phyloP scores from a whole-genome alignment of 2,888 invertebrate species.

The Ochropleura plecta region DNA sequence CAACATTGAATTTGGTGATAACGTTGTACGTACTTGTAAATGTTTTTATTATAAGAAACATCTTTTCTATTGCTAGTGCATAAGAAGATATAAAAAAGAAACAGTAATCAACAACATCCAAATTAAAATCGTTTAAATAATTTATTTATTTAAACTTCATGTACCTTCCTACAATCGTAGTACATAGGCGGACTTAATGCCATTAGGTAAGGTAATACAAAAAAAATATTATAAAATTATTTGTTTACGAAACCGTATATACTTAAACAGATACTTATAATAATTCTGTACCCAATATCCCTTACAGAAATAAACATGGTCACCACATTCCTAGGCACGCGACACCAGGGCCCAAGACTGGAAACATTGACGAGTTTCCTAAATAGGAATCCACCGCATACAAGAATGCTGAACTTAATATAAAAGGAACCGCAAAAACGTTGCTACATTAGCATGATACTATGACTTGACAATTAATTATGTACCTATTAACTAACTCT shows the following conservation, averaged over 20 bases:
- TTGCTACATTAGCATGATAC: slow-evolving; percentile 61
- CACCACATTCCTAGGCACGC: slow-evolving; percentile 77
- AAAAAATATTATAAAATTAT: no score
- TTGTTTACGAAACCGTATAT: no score
- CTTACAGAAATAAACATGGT: slow-evolving; percentile 36
- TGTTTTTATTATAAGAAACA: slow-evolving; percentile 40
- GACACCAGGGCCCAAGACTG: slow-evolving; percentile 73
- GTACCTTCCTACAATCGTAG: no score
- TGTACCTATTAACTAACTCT: slow-evolving; percentile 43
- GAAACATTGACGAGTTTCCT: slow-evolving; percentile 82
- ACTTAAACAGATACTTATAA: no score
- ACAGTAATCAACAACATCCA: no score
- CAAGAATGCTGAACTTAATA: slow-evolving; percentile 77
- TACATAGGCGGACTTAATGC: no score
- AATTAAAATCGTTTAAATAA: no score
- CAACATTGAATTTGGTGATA: slow-evolving; percentile 21
- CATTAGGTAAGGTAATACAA: no score
- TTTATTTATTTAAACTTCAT: no score
- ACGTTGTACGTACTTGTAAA: slow-evolving; percentile 30
- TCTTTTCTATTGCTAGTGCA: slow-evolving; percentile 34
- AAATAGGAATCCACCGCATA: slow-evolving; percentile 75
- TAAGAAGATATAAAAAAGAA: no score
- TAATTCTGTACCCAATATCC: neutral
- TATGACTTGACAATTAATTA: slow-evolving; percentile 62
- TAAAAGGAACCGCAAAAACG: slow-evolving; percentile 71